These are phyloP conservation scores for Galerucella calmariensis DNA, from an alignment of 2,888 invertebrate genomes.

Conservation along the genomic window DNA sequence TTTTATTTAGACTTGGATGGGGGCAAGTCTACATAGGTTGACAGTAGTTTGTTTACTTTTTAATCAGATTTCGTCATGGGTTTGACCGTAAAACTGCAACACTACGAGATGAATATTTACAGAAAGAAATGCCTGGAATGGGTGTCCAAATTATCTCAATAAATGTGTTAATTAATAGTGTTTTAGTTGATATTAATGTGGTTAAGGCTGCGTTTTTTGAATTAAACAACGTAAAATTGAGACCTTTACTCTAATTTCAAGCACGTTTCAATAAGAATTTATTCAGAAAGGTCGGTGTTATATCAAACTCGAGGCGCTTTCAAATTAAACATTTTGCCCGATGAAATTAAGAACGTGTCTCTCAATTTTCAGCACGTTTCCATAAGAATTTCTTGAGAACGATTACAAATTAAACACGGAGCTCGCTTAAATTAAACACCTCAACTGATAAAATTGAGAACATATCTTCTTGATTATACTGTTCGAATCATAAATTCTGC, in stretches of 20 bases:
- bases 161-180: too few species aligned
- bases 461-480: slow-evolving; percentile 4
- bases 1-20: too few species aligned
- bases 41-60: too few species aligned
- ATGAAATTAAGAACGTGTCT: slow-evolving; percentile 4
- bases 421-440: slow-evolving; percentile 4
- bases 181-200: too few species aligned
- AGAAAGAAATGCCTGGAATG: too few species aligned
- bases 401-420: background rate
- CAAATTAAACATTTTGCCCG: slow-evolving; percentile 2
- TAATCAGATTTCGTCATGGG: too few species aligned
- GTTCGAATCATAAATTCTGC: background rate
- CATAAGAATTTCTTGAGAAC: slow-evolving; percentile 2
- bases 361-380: slow-evolving; percentile 1
- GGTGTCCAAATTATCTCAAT: too few species aligned
- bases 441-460: slow-evolving; percentile 4
- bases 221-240: background rate
- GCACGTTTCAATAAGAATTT: background rate
- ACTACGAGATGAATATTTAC: too few species aligned
- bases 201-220: too few species aligned
- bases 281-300: background rate
- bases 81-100: too few species aligned
- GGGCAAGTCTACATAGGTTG: too few species aligned
- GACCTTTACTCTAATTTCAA: background rate
- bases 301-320: slow-evolving; percentile 1